Evolutionary conservation across 1,140 invertebrate species (phyloP), one percentile per base, ranked within the genome.

Genomic region (Temnothorax nylanderi): DNA sequence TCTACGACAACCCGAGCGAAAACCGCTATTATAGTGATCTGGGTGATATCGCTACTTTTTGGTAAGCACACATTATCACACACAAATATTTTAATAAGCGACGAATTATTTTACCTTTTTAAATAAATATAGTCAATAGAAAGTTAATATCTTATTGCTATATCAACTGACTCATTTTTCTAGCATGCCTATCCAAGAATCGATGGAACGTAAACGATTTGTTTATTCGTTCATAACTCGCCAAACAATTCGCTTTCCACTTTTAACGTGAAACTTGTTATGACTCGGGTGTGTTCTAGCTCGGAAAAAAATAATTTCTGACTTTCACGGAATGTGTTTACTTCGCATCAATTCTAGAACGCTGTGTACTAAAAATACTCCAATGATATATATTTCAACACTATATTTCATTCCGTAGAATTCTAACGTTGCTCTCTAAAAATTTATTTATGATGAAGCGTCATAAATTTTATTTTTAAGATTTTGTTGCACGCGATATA

Each of bases 1-100:
- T 98, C 97, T 1, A 99, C 98, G 0, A 97, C 98, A 0, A 95
- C 96, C 18, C 96, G 98, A 26, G 26, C 0, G 26, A 26, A 26
- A 26, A 26, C 26, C 26, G 26, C 26, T 26, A 26, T 26, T 26
- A 26, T 26, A 26, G 26, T 26, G 26, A 26, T 26, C 26, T 26
- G 26, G 26, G 26, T 26, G 0, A 26, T 26, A 26, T 26, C 26
- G 26, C 26, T 26, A 26, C 26, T 26, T 26, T 26, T 26, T 26
- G 26, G 98, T 98, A 96, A 44, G 65, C 21, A 69, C 11, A n/a
- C 8, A 97, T 34, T 65, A 86, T 85, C 44, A 32, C 7, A 5
- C 10, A n/a, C 6, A 60, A 34, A 0, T 16, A 62, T 3, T 51
- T 34, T 47, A 85, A 21, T 44, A 0, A 37, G 11, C 3, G 16